Evolutionary conservation across 2,113 vertebrate genomes (phyloP).

Genomic region (Centropus unirufus): DNA sequence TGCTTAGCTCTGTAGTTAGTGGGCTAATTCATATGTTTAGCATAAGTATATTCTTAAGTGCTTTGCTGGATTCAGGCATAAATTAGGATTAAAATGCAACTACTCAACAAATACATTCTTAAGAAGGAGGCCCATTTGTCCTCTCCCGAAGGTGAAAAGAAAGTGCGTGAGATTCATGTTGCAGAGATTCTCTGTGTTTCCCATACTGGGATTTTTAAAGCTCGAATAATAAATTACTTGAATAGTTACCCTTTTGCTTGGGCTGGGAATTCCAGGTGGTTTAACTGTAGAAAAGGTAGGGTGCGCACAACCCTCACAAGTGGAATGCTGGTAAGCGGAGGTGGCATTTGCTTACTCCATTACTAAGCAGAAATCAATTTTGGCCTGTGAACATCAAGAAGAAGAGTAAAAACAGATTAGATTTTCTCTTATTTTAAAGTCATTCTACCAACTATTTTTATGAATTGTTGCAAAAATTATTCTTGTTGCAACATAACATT

Average conservation of each 20-base stretch:
- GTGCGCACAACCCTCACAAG: background rate
- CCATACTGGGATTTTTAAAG: background rate
- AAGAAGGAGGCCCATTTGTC: background rate
- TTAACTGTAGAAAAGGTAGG: background rate
- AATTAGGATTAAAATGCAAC: slow-evolving; percentile 7
- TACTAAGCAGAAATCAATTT: background rate
- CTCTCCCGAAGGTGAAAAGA: background rate
- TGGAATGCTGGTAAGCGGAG: background rate
- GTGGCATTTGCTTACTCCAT: background rate
- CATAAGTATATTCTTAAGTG: background rate
- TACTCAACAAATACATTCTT: background rate
- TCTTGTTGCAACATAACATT: background rate
- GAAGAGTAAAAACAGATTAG: background rate
- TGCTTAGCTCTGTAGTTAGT: background rate
- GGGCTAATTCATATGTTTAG: background rate
- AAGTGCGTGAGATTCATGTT: background rate
- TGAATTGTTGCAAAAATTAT: background rate
- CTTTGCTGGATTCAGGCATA: background rate
- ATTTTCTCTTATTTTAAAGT: background rate
- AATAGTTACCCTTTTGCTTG: background rate
- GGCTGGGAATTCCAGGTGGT: background rate
- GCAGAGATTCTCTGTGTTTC: background rate
- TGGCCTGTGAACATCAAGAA: background rate
- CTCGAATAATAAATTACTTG: background rate
- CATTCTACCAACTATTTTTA: background rate